phyloP scores from a whole-genome alignment of 2,888 invertebrate species.

The Hyppa rectilinea region DNA sequence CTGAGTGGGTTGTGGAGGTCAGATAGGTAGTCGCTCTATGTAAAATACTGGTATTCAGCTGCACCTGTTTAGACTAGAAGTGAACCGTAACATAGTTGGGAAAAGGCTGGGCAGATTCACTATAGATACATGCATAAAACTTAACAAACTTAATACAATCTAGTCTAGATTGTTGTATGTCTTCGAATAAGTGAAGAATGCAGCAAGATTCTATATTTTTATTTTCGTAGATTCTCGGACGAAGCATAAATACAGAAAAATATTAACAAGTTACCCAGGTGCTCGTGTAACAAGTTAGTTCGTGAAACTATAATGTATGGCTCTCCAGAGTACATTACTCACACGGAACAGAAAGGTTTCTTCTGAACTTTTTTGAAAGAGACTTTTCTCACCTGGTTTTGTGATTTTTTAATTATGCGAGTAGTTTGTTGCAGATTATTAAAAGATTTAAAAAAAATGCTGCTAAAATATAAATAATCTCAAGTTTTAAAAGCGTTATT shows the following conservation, averaged over 20 bases:
- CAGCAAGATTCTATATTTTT: slow-evolving; percentile 6
- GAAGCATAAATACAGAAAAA: slow-evolving; percentile 26
- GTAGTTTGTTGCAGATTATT: too few relatives aligned
- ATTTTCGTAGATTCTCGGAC: slow-evolving; percentile 1
- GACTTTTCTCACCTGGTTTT: neutral
- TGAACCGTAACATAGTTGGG: too few relatives aligned
- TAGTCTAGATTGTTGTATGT: too few relatives aligned
- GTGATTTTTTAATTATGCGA: slow-evolving; percentile 9
- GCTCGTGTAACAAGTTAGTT: slow-evolving; percentile 36
- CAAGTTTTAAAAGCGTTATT: neutral
- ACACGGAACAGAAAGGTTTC: slow-evolving; percentile 4
- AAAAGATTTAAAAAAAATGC: neutral
- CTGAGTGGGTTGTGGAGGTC: too few relatives aligned
- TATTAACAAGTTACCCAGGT: slow-evolving; percentile 31
- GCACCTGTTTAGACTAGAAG: too few relatives aligned
- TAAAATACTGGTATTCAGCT: too few relatives aligned
- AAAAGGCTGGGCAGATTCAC: too few relatives aligned
- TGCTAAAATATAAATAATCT: neutral
- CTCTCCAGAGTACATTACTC: slow-evolving; percentile 33
- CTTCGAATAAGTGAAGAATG: too few relatives aligned
- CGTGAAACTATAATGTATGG: slow-evolving; percentile 45
- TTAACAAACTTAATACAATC: too few relatives aligned
- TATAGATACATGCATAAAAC: too few relatives aligned
- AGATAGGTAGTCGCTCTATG: too few relatives aligned
- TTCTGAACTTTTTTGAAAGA: neutral